Evolutionary conservation across 2,888 invertebrate species (phyloP), one percentile per base, ranked within the genome.

Genomic region (Drosophila percnosoma): DNA sequence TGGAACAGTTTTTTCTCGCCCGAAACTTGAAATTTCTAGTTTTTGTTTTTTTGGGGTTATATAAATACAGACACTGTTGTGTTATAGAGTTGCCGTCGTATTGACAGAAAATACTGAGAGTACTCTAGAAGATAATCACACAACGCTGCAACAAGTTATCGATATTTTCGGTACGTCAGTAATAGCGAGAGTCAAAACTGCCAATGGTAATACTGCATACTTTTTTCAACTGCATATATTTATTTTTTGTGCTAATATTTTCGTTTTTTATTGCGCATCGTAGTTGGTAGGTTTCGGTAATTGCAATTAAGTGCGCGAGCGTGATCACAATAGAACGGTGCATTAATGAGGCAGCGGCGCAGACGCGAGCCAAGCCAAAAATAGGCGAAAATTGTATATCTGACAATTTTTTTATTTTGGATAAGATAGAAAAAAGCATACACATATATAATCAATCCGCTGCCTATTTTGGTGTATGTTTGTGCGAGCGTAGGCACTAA

Each of bases 31-130:
- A 68, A 76, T 73, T 68, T 59, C 29, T 69, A 53, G 34, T 60
- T 81, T 80, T 45, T 4, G 21, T 45, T 15, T 45, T 78, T 82
- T 55, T 82, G 70, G 82, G 82, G 81, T 81, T 81, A 81, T 81
- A 79, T 82, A 82, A 81, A 82, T 68, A 64, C 42, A 71, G 78
- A 74, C 68, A 60, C 64, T 69, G 27, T 2, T n/a, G 27, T 8
- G 27, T 11, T 10, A 34, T 24, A 49, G 63, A 21, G 78, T 42
- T 75, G 75, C 68, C 73, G 69, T 62, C 58, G 3, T 31, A n/a
- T 42, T 66, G 64, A 73, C 61, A 59, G 48, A 21, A 59, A 67
- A 61, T 40, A 52, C 57, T 7, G 15, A 34, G 36, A 73, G 73
- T 71, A 71, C 48, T 78, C 71, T 10, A 42, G 48, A 75, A 21